phyloP scores from a whole-genome alignment of 2,888 invertebrate genomes.

The Notodonta dromedarius region DNA sequence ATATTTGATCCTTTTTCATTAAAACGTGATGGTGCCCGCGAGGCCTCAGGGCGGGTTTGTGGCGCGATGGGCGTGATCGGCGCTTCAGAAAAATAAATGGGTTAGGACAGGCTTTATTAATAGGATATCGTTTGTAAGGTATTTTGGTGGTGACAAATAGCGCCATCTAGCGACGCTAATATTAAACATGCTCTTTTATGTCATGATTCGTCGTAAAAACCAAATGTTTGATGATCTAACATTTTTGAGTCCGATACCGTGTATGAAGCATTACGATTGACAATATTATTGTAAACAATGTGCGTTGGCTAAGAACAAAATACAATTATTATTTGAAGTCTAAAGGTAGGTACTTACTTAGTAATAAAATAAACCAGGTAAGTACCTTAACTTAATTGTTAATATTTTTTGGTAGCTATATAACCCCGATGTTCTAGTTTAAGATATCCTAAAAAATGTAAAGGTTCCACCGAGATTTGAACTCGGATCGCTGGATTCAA shows the following conservation, averaged over 20 bases:
- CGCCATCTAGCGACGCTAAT: not conserved
- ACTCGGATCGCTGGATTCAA: conserved; percentile 93
- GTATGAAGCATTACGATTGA: too few species aligned
- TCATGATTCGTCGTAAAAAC: too few species aligned
- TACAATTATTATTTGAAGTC: too few species aligned
- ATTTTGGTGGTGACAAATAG: not conserved
- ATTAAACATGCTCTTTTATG: not conserved
- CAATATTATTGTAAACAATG: too few species aligned
- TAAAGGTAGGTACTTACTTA: too few species aligned
- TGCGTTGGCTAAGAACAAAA: too few species aligned
- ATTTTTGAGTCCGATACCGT: too few species aligned
- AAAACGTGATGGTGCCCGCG: conserved; percentile 66
- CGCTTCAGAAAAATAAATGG: conserved; percentile 9
- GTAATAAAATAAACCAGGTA: too few species aligned
- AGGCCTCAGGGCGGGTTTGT: conserved; percentile 58
- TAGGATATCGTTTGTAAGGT: not conserved
- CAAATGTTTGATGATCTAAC: too few species aligned
- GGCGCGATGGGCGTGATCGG: conserved; percentile 49
- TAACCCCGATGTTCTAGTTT: too few species aligned
- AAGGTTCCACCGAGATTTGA: conserved; percentile 92
- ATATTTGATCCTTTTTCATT: conserved; percentile 82
- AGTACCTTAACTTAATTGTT: too few species aligned
- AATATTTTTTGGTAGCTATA: too few species aligned
- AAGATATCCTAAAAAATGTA: conserved; percentile 19
- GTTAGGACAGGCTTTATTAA: not conserved